Evolutionary conservation across 2,113 vertebrate genomes (phyloP).

Genomic region (Caracal caracal): DNA sequence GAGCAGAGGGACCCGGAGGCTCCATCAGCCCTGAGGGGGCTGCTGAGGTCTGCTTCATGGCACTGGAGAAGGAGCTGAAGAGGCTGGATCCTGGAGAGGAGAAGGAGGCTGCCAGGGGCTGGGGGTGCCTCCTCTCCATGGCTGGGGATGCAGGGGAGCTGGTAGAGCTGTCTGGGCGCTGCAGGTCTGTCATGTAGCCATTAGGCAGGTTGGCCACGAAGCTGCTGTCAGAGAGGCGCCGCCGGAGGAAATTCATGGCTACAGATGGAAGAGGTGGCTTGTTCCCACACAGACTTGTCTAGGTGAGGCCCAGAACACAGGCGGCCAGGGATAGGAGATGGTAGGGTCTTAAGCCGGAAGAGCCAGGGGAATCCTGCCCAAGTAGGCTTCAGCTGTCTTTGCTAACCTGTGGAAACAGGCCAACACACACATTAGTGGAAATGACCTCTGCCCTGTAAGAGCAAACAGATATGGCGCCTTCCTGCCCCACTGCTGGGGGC

Average conservation of each 20-base stretch:
- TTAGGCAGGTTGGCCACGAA: constrained; percentile 98
- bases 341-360: background rate
- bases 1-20: constrained; percentile 68
- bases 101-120: constrained; percentile 80
- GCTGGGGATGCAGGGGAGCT: constrained; percentile 92
- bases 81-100: constrained; percentile 87
- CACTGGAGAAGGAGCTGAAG: constrained; percentile 97
- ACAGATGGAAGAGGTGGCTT: background rate
- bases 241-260: constrained; percentile 96
- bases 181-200: constrained; percentile 97
- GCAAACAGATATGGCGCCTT: background rate
- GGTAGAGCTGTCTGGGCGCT: constrained; percentile 90
- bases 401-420: constrained; percentile 54
- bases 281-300: background rate
- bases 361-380: background rate
- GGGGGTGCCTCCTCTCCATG: constrained; percentile 88
- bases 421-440: constrained; percentile 28
- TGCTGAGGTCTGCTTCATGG: constrained; percentile 91
- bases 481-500: background rate
- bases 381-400: background rate
- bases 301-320: background rate
- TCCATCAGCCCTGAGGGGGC: constrained; percentile 87
- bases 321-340: background rate
- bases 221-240: constrained; percentile 97
- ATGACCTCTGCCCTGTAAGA: background rate